phyloP scores from a whole-genome alignment of 1,140 invertebrate genomes.

The Stegodyphus mimosarum region DNA sequence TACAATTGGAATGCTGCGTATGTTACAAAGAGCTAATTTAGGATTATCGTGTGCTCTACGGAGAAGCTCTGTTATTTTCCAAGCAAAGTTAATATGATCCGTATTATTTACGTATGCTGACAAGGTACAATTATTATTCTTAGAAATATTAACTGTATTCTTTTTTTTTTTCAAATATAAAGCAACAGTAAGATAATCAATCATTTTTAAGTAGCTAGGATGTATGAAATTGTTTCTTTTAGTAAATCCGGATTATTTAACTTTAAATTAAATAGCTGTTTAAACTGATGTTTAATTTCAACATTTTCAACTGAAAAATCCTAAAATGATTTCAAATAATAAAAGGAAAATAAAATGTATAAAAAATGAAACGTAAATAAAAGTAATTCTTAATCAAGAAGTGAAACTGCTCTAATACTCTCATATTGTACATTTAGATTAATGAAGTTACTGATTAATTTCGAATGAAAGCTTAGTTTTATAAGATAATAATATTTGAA shows the following conservation, averaged over 20 bases:
- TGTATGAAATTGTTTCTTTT: too few species aligned
- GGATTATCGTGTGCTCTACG: constrained; percentile 1
- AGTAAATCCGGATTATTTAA: not conserved
- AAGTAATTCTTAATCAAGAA: not conserved
- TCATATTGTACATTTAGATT: too few species aligned
- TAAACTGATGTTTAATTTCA: too few species aligned
- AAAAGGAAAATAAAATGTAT: not conserved
- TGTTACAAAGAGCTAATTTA: constrained; percentile 21
- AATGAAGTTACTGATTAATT: too few species aligned
- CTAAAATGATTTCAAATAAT: not conserved
- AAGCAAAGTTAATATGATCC: not conserved
- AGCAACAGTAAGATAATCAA: too few species aligned
- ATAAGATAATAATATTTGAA: too few species aligned
- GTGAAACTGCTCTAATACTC: not conserved
- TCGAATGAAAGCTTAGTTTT: too few species aligned
- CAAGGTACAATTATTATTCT: too few species aligned
- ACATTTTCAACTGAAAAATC: not conserved
- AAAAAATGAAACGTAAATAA: not conserved
- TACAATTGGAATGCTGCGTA: constrained; percentile 5
- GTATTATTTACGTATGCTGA: too few species aligned
- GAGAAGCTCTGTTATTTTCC: constrained; percentile 12
- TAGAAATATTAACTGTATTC: too few species aligned
- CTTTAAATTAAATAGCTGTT: not conserved
- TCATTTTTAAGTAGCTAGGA: too few species aligned
- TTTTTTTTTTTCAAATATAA: too few species aligned